Conservation (phyloP, 2,888 invertebrate genomes). For the Ferdinandea cuprea region DNA sequence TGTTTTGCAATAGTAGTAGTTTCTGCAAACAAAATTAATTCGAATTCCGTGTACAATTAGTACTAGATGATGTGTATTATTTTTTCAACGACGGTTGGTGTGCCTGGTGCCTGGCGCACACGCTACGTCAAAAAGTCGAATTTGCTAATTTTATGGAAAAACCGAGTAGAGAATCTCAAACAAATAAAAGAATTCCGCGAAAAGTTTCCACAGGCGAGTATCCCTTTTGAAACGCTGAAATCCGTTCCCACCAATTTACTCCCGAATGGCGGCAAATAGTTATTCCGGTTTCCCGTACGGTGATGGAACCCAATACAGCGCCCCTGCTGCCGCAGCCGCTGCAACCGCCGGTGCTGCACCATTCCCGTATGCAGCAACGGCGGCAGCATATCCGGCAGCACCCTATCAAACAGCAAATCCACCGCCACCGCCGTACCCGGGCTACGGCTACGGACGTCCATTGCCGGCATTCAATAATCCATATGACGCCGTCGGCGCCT, state of each 20-base stretch:
- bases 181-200: constrained; percentile 42
- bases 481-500: constrained; percentile 75
- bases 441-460: constrained; percentile 86
- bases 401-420: constrained; percentile 84
- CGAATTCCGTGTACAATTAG: constrained; percentile 19
- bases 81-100: constrained; percentile 40
- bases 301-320: constrained; percentile 94
- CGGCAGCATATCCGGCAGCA: constrained; percentile 88
- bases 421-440: constrained; percentile 83
- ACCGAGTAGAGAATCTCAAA: constrained; percentile 55
- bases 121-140: constrained; percentile 73
- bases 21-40: background rate
- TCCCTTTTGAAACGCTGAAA: constrained; percentile 23
- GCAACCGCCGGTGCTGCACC: constrained; percentile 84
- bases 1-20: background rate
- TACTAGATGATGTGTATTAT: constrained; percentile 27
- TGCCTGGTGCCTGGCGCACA: constrained; percentile 61
- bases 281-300: constrained; percentile 96
- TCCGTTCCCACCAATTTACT: constrained; percentile 63
- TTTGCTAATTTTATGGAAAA: constrained; percentile 62
- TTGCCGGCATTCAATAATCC: constrained; percentile 84
- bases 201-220: constrained; percentile 17
- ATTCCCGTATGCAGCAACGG: constrained; percentile 62
- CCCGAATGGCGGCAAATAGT: constrained; percentile 86
- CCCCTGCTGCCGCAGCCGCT: constrained; percentile 88